Evolutionary conservation across 2,113 vertebrate species (phyloP), one percentile per base, ranked within the genome.

Genomic region (Pachyramphus minor): DNA sequence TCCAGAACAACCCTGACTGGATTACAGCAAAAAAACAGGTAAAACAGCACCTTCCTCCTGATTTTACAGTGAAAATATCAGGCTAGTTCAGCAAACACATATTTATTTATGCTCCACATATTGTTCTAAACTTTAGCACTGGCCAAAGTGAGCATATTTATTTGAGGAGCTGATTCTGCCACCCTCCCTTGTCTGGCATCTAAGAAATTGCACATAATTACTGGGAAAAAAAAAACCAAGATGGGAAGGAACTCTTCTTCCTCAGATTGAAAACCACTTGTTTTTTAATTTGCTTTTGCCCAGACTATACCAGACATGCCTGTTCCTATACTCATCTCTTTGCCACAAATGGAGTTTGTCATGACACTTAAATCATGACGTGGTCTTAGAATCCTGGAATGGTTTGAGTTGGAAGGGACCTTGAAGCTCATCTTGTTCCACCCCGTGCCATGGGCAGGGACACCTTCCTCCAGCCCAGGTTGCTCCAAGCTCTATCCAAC

Each of bases 161-260:
- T 88, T 66, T 23, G 25, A 95, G 67, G 59, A 83, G 37, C 21
- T 74, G 64, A 58, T 87, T 58, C 67, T 84, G 64, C 31, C 95
- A 83, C 83, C 59, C 17, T 60, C 50, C 49, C 39, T 87, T 94
- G 75, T 76, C 78, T 12, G 11, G 9, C 56, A 80, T 28, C 60
- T 82, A 50, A 75, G 55, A 59, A 88, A 75, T 67, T 73, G 42
- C 55, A 87, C 23, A 8, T 90, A 56, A 79, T 86, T 91, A 72
- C 15, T 87, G 81, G 66, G 47, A 11, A 14, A 79, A 94, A 91
- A 81, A 56, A n/a, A 53, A 73, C 14, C 30, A 74, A 84, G 33
- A 25, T 63, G 62, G 41, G 39, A 79, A 87, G 12, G 14, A 28
- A 14, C 8, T 27, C 28, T 52, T 73, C 9, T 24, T n/a, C 66